Evolutionary conservation across 2,888 invertebrate genomes (phyloP).

Genomic region (Drosophila aldrichi): DNA sequence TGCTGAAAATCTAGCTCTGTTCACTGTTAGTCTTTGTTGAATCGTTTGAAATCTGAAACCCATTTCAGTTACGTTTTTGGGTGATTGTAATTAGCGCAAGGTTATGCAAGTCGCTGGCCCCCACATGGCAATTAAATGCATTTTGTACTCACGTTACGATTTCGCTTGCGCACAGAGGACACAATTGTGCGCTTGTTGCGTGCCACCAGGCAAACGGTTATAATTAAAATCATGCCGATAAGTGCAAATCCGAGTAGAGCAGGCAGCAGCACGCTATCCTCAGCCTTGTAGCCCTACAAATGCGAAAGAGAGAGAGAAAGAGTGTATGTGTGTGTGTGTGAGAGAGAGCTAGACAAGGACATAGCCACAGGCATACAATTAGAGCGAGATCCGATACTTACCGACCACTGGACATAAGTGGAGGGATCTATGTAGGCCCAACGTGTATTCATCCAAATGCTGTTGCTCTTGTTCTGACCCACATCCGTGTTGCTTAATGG

Average conservation of each 20-base stretch:
- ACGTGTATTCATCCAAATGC: constrained; percentile 87
- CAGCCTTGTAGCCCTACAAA: constrained; percentile 87
- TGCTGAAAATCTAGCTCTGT: not conserved
- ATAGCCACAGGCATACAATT: not conserved
- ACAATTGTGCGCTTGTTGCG: constrained; percentile 85
- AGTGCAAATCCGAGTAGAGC: constrained; percentile 86
- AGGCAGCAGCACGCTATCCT: constrained; percentile 88
- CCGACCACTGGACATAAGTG: constrained; percentile 89
- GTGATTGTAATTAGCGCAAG: constrained; percentile 4
- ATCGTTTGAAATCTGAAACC: not conserved
- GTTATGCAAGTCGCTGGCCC: constrained; percentile 10
- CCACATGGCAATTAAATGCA: constrained; percentile 58
- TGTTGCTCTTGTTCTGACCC: constrained; percentile 77
- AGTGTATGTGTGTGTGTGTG: not conserved
- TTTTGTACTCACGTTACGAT: constrained; percentile 83
- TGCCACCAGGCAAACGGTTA: constrained; percentile 87
- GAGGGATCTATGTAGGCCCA: constrained; percentile 89
- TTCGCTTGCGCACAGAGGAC: constrained; percentile 83
- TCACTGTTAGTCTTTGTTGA: not conserved
- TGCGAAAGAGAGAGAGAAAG: not conserved
- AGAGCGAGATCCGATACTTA: constrained; percentile 84
- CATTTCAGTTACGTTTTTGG: not conserved
- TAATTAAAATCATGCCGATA: constrained; percentile 86
- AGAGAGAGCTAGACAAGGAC: not conserved
- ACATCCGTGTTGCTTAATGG: constrained; percentile 14